These are phyloP conservation scores for Ceyx melanurus DNA, from an alignment of 2,113 vertebrate genomes.

Conservation along the genomic window DNA sequence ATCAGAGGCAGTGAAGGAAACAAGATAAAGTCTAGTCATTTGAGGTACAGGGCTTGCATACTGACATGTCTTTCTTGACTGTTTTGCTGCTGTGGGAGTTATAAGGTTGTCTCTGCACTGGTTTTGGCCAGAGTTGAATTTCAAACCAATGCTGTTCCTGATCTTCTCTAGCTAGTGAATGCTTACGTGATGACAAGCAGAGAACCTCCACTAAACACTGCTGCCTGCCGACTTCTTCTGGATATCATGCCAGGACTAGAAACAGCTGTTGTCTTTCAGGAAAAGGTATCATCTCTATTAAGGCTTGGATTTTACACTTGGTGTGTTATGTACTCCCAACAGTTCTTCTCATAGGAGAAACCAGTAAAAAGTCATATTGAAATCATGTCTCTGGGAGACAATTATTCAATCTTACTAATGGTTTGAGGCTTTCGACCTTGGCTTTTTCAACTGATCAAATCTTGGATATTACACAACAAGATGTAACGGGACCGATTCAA, in stretches of 20 bases:
- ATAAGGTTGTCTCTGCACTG: not conserved
- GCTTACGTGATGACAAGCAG: conserved; percentile 98
- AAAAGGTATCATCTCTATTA: conserved; percentile 82
- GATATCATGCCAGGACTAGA: conserved; percentile 99
- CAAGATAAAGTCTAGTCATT: not conserved
- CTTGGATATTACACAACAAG: not conserved
- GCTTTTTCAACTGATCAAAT: not conserved
- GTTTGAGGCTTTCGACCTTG: not conserved
- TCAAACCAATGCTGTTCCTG: conserved; percentile 15
- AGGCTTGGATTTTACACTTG: not conserved
- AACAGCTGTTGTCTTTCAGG: conserved; percentile 96
- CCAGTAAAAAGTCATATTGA: not conserved
- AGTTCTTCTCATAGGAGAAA: not conserved
- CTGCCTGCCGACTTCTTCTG: conserved; percentile 92
- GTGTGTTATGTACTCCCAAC: not conserved
- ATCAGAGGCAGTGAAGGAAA: not conserved
- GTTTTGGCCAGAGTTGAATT: conserved; percentile 41
- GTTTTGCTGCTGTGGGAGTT: not conserved
- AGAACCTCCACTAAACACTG: conserved; percentile 90
- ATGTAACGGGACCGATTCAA: not conserved
- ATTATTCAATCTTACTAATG: not conserved
- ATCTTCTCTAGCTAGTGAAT: conserved; percentile 87
- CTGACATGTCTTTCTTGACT: not conserved
- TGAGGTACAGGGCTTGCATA: not conserved
- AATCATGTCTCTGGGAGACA: not conserved